Percentiles rank a stretch among this genome's conserved stretches.
These are phyloP conservation scores for Papilio xuthus DNA, from an alignment of 1,140 invertebrate species.

Conservation along the genomic window DNA sequence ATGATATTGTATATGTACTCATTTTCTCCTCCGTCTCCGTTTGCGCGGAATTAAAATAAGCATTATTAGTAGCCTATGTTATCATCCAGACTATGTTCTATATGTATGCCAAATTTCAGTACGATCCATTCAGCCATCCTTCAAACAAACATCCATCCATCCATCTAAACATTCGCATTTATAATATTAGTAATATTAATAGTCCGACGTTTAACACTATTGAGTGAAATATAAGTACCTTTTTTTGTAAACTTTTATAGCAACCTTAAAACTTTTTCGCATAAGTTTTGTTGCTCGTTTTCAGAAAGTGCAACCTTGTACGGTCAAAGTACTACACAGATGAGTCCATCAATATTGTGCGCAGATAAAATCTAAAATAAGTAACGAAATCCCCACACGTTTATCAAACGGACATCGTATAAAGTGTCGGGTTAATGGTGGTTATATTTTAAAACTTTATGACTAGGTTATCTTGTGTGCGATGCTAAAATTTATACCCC, in stretches of 20 bases:
- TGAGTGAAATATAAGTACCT: too few relatives aligned
- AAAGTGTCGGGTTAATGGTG: background rate
- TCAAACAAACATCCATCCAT: too few relatives aligned
- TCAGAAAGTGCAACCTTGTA: background rate
- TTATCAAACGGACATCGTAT: background rate
- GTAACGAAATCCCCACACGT: slow-evolving; percentile 5
- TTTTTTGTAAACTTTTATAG: too few relatives aligned
- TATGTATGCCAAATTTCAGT: too few relatives aligned
- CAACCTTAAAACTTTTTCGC: background rate
- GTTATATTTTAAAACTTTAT: slow-evolving; percentile 30
- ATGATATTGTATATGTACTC: background rate
- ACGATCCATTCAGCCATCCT: too few relatives aligned
- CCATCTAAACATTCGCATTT: too few relatives aligned
- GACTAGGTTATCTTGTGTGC: background rate
- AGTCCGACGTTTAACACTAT: too few relatives aligned
- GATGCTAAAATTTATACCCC: background rate
- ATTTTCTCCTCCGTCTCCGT: too few relatives aligned
- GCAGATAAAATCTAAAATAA: slow-evolving; percentile 32
- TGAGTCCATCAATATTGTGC: slow-evolving; percentile 21
- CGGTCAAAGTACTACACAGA: background rate
- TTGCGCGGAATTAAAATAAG: too few relatives aligned
- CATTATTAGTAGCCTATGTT: too few relatives aligned
- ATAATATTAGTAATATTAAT: too few relatives aligned
- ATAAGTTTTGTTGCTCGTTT: background rate
- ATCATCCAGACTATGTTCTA: too few relatives aligned